Base-by-base conservation (phyloP, 1,140 invertebrate species). In the Lycorma delicatula region DNA sequence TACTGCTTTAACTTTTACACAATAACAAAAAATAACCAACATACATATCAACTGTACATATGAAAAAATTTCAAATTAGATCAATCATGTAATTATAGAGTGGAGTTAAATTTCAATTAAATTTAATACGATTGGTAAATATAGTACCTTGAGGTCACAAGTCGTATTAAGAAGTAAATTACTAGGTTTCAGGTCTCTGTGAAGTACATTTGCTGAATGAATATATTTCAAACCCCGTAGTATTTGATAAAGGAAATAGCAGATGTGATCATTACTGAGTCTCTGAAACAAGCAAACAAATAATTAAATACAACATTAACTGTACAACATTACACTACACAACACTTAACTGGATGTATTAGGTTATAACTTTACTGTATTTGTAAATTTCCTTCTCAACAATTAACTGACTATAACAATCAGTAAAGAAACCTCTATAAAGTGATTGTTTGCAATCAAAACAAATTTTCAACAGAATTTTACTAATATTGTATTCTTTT, bases 231-330 rank as follows among this genome's bases (percentile, higher is more conserved):
- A 79, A 62, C 97, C 97, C 69, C 97, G 86, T 36, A 99, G 82
- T 73, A 99, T 99, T 86, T 99, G 97, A 77, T 99, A 99, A 60
- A 99, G 82, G 77, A 99, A 99, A 79, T 99, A 99, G 76, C 97
- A 99, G 74, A 99, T 94, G 75, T 99, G 97, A 77, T 99, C 97
- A 76, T 97, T 97, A 76, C 93, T 95, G 71, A 97, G 81, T 77
- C 91, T 91, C 86, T 94, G 83, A 58, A 84, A 84, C 66, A 69
- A 47, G 52, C 23, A 59, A 36, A 61, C 7, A 46, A n/a, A 54
- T 20, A 54, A 6, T 12, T 34, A 13, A 38, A 29, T 13, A 5
- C 2, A n/a, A n/a, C n/a, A n/a, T n/a, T n/a, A n/a, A n/a, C n/a
- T n/a, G n/a, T n/a, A n/a, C n/a, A n/a, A n/a, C n/a, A n/a, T n/a